These are phyloP conservation scores for Chaetodon trifasciatus DNA, from an alignment of 2,797 vertebrate species.

Conservation along the genomic window DNA sequence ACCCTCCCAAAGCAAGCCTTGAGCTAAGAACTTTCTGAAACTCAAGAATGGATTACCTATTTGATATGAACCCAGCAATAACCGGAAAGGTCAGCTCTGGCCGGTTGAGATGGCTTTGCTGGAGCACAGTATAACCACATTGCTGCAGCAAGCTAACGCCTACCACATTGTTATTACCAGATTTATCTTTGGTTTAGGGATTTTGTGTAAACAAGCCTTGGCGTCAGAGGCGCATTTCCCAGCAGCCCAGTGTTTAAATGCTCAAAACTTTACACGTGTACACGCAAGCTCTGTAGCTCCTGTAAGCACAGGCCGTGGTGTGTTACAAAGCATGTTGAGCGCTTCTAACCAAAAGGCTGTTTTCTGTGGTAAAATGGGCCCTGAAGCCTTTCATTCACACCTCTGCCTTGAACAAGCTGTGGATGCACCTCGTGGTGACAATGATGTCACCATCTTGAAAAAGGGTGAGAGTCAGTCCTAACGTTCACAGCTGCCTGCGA, in stretches of 20 bases:
- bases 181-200: slow-evolving; percentile 67
- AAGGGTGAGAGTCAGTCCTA: slow-evolving; percentile 59
- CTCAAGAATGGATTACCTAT: slow-evolving; percentile 56
- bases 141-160: slow-evolving; percentile 29
- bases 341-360: slow-evolving; percentile 10
- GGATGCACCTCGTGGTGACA: slow-evolving; percentile 32
- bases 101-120: slow-evolving; percentile 17
- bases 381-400: slow-evolving; percentile 26
- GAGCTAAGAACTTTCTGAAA: slow-evolving; percentile 41
- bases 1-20: neutral
- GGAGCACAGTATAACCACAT: slow-evolving; percentile 39
- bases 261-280: slow-evolving; percentile 58
- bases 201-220: slow-evolving; percentile 71
- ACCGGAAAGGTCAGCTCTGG: slow-evolving; percentile 44
- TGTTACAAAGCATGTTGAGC: slow-evolving; percentile 29
- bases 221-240: slow-evolving; percentile 50
- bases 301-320: slow-evolving; percentile 31
- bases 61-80: slow-evolving; percentile 58
- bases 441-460: slow-evolving; percentile 64
- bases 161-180: slow-evolving; percentile 62
- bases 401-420: slow-evolving; percentile 12
- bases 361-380: slow-evolving; percentile 29
- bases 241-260: slow-evolving; percentile 36
- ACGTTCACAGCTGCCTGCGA: slow-evolving; percentile 77
- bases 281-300: slow-evolving; percentile 23